phyloP scores from a whole-genome alignment of 2,113 vertebrate species.

The Caranx ignobilis region DNA sequence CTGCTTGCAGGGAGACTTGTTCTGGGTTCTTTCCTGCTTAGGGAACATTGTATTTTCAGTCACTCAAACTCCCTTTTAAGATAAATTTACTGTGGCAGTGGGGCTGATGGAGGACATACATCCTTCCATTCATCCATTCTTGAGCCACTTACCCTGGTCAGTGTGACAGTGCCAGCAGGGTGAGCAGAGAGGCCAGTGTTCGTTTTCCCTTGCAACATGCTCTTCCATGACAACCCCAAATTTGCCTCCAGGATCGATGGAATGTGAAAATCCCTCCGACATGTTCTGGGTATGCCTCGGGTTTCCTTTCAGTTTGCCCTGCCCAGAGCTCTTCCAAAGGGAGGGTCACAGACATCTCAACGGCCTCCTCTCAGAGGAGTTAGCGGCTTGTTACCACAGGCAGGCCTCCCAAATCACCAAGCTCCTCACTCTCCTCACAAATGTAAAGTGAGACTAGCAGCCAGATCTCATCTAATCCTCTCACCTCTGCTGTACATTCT shows the following conservation, averaged over 20 bases:
- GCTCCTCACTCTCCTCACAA: slow-evolving; percentile 39
- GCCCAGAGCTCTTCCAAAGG: slow-evolving; percentile 37
- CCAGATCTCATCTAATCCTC: not conserved
- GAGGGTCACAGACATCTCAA: slow-evolving; percentile 45
- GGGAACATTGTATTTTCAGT: slow-evolving; percentile 20
- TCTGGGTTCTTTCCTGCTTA: slow-evolving; percentile 25
- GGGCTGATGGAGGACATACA: slow-evolving; percentile 31
- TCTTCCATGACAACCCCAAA: slow-evolving; percentile 45
- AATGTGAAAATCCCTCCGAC: slow-evolving; percentile 46
- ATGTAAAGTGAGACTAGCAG: slow-evolving; percentile 27
- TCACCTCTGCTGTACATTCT: not conserved
- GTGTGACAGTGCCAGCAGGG: slow-evolving; percentile 32
- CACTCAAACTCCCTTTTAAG: slow-evolving; percentile 18
- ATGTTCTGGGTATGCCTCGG: slow-evolving; percentile 43
- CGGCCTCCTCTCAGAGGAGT: slow-evolving; percentile 21
- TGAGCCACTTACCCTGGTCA: slow-evolving; percentile 20
- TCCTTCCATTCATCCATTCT: slow-evolving; percentile 36
- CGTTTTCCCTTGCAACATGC: slow-evolving; percentile 49
- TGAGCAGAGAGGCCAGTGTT: slow-evolving; percentile 7
- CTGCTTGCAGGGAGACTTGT: slow-evolving; percentile 20
- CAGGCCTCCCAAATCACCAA: slow-evolving; percentile 26
- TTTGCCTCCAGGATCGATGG: slow-evolving; percentile 39
- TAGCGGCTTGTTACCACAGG: slow-evolving; percentile 3
- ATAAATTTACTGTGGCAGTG: slow-evolving; percentile 16
- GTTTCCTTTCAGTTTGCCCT: slow-evolving; percentile 50